Evolutionary conservation across 2,797 vertebrate genomes (phyloP), one percentile per base, ranked within the genome.

Genomic region (Agapornis canus): DNA sequence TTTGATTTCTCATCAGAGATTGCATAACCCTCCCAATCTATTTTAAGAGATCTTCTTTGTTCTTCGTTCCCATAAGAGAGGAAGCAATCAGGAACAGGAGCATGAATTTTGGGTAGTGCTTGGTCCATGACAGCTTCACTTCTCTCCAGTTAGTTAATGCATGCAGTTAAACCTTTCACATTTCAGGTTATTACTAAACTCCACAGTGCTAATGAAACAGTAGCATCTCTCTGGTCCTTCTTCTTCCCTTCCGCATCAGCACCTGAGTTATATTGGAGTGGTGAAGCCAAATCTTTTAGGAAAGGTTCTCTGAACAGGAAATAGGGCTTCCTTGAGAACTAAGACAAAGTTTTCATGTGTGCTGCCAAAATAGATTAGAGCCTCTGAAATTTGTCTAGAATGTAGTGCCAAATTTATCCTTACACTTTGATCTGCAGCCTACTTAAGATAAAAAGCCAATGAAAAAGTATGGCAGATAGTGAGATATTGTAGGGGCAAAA

Each of bases 21-120:
- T 84, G 10, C 10, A 25, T 27, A 61, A 82, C 18, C 11, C 25
- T 59, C n/a, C 35, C 54, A 19, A 42, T 48, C 32, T 57, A 6
- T 70, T 85, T 75, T 73, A 13, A 49, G 61, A 65, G 13, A 31
- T 2, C 3, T 77, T 78, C 40, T 45, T 42, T 70, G 10, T 6
- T 70, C 21, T 57, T 66, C 6, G 2, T 83, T 77, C 57, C 9
- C 11, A 0, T 18, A 18, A 1, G 3, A 48, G 31, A 35, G 5
- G 40, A 56, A 54, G 27, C 40, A 61, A 10, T 32, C 6, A 8
- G 26, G 15, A 56, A n/a, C 22, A 45, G 23, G 35, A 19, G 1
- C 39, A 32, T 71, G 40, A 68, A 29, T 80, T 86, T n/a, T 0
- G 0, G 16, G 29, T 42, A 43, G 25, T 0, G 1, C 66, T 63